These are phyloP conservation scores for Pyrgus malvae DNA, from an alignment of 2,888 invertebrate genomes.

Conservation along the genomic window DNA sequence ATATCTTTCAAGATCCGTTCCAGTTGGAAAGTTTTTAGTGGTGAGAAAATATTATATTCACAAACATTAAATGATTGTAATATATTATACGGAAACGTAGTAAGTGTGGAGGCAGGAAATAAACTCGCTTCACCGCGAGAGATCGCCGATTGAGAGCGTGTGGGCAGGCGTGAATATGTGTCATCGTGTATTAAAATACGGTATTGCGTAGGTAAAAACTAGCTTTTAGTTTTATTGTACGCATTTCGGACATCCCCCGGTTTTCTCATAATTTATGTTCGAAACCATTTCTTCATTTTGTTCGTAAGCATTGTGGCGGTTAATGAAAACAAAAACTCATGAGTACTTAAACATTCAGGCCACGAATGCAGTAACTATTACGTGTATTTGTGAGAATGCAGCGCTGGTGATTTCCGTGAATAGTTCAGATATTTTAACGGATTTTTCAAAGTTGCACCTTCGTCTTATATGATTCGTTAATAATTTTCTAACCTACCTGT, in stretches of 20 bases:
- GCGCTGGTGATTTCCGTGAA: too few relatives aligned
- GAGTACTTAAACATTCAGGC: constrained; percentile 1
- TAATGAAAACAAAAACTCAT: not conserved
- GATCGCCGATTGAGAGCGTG: constrained; percentile 2
- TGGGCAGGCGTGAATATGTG: constrained; percentile 1
- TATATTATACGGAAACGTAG: constrained; percentile 20
- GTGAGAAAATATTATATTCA: constrained; percentile 19
- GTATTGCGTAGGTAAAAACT: constrained; percentile 2
- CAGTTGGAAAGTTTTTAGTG: constrained; percentile 9
- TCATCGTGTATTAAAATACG: constrained; percentile 9
- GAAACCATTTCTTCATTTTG: constrained; percentile 1
- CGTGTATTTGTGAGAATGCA: too few relatives aligned
- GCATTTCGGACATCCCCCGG: too few relatives aligned
- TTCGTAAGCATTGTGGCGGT: not conserved
- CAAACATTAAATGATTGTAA: constrained; percentile 19
- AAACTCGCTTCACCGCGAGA: constrained; percentile 1
- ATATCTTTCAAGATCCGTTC: constrained; percentile 4
- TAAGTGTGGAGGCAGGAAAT: constrained; percentile 21
- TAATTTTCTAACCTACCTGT: too few relatives aligned
- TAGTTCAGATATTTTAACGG: too few relatives aligned
- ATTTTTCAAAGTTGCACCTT: too few relatives aligned
- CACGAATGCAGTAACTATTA: not conserved
- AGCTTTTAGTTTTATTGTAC: not conserved
- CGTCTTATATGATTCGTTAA: too few relatives aligned
- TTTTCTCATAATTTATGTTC: not conserved